Evolutionary conservation across 2,113 vertebrate genomes (phyloP).

Genomic region (Himantopus leucocephalus): DNA sequence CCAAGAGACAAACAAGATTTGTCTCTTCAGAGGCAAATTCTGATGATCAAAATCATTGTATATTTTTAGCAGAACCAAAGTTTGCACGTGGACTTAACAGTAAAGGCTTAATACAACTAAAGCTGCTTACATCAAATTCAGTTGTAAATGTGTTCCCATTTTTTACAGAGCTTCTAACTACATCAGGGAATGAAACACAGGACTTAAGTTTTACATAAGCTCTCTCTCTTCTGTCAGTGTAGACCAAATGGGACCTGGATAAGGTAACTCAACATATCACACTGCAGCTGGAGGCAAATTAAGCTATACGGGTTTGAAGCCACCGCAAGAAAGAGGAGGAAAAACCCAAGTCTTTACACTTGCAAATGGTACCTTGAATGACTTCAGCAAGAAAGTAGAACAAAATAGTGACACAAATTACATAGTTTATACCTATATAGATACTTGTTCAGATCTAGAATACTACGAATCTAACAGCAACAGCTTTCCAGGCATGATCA

Average conservation of each 20-base stretch:
- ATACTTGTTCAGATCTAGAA: background rate
- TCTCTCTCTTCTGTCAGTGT: background rate
- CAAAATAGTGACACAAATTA: background rate
- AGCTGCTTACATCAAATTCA: background rate
- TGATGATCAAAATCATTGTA: background rate
- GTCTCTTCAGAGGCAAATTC: too few relatives aligned
- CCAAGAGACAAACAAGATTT: background rate
- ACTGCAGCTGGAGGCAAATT: background rate
- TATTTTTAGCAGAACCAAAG: background rate
- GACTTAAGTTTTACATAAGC: background rate
- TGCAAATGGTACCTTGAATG: background rate
- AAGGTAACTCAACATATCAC: background rate
- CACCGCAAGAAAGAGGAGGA: background rate
- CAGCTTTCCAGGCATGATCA: background rate
- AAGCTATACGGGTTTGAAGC: background rate
- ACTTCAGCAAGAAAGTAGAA: background rate
- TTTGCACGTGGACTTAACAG: background rate
- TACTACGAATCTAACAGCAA: background rate
- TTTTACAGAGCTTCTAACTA: background rate
- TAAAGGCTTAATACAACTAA: background rate
- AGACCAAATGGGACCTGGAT: background rate
- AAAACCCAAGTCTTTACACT: background rate
- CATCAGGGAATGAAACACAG: background rate
- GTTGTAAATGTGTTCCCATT: background rate
- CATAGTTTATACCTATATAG: background rate